Evolutionary conservation across 2,888 invertebrate genomes (phyloP).

Genomic region (Abscondita cerata): DNA sequence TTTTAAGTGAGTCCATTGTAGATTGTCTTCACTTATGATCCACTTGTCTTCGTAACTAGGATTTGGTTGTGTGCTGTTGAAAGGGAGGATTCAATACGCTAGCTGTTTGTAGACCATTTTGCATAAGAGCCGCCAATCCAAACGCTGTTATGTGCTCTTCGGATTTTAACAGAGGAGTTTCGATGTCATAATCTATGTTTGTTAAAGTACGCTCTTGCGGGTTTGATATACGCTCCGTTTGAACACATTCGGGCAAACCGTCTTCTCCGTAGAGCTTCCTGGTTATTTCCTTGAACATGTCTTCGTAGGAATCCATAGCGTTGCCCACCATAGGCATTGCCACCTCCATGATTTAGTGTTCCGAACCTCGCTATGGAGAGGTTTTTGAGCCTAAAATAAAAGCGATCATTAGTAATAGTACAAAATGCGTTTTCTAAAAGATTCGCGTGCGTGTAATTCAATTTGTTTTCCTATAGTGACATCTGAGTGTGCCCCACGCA

Average conservation of each 20-base stretch:
- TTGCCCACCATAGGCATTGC: constrained; percentile 66
- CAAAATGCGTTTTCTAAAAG: no score
- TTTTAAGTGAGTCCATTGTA: constrained; percentile 79
- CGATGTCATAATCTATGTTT: constrained; percentile 61
- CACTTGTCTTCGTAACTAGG: constrained; percentile 60
- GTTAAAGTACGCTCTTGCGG: constrained; percentile 54
- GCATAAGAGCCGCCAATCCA: constrained; percentile 79
- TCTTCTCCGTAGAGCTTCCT: constrained; percentile 91
- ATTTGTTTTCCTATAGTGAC: background rate
- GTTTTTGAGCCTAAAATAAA: constrained; percentile 25
- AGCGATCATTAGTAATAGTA: no score
- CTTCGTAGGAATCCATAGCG: constrained; percentile 77
- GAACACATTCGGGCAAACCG: constrained; percentile 58
- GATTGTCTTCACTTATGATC: constrained; percentile 74
- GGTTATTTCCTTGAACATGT: constrained; percentile 91
- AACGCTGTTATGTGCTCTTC: constrained; percentile 77
- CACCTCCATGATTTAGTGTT: constrained; percentile 55
- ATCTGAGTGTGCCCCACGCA: background rate
- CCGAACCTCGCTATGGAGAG: constrained; percentile 21
- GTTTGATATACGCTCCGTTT: constrained; percentile 51
- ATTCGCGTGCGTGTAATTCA: no score
- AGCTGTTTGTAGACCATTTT: constrained; percentile 73
- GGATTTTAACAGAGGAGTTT: constrained; percentile 64
- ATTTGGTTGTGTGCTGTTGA: constrained; percentile 55
- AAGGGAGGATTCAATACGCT: constrained; percentile 70